Percentiles rank a stretch among this genome's conserved stretches.
Evolutionary conservation across 2,888 invertebrate species (phyloP).

Genomic region (Orthosia gothica): DNA sequence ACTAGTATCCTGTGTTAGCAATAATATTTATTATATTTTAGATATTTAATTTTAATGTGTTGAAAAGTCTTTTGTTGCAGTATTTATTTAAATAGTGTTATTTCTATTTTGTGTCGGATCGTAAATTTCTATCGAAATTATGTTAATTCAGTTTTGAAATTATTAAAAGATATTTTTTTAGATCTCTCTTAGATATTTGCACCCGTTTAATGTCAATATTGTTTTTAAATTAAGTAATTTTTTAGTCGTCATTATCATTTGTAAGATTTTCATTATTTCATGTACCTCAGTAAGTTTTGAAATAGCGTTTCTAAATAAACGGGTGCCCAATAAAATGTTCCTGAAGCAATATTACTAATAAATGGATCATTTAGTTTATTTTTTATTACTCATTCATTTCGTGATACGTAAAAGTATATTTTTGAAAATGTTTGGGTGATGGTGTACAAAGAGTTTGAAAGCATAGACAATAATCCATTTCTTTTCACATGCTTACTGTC

Average conservation of each 20-base stretch:
- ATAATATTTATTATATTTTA: conserved; percentile 64
- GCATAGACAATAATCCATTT: neutral
- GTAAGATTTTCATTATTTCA: conserved; percentile 25
- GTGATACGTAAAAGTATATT: conserved; percentile 59
- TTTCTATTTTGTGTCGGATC: conserved; percentile 64
- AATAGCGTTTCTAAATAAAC: conserved; percentile 49
- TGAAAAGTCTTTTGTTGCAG: conserved; percentile 14
- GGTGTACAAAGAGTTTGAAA: conserved; percentile 41
- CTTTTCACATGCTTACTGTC: neutral
- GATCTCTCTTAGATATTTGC: conserved; percentile 66
- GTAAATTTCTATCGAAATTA: conserved; percentile 56
- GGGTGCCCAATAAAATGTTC: conserved; percentile 61
- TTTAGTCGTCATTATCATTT: conserved; percentile 38
- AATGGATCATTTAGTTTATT: conserved; percentile 53
- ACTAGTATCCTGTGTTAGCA: conserved; percentile 46
- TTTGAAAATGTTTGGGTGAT: conserved; percentile 11
- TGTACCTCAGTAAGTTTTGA: conserved; percentile 16
- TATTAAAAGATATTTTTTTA: conserved; percentile 54
- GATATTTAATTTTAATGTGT: conserved; percentile 34
- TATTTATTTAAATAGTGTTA: conserved; percentile 14
- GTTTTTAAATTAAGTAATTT: conserved; percentile 36
- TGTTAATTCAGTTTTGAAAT: conserved; percentile 53
- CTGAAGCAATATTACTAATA: conserved; percentile 65
- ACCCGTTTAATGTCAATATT: conserved; percentile 56
- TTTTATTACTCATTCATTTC: conserved; percentile 45